These are phyloP conservation scores for Peromyscus aztecus DNA, from an alignment of 2,797 vertebrate species.

Conservation along the genomic window DNA sequence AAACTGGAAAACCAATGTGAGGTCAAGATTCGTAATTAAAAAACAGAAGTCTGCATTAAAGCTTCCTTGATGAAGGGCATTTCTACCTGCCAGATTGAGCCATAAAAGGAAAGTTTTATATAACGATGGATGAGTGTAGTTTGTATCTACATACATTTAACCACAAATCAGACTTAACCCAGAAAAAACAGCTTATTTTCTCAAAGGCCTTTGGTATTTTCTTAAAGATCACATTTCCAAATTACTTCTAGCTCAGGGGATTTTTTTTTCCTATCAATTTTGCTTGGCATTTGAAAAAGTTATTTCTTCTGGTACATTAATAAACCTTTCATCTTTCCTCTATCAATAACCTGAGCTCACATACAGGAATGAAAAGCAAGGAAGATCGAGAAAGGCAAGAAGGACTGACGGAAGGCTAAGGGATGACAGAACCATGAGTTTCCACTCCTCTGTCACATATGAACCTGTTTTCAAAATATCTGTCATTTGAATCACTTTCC, in stretches of 20 bases:
- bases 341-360: constrained; percentile 36
- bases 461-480: constrained; percentile 30
- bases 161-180: constrained; percentile 20
- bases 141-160: constrained; percentile 9
- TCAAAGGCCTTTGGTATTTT: constrained; percentile 63
- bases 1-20: constrained; percentile 46
- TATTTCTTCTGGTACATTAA: constrained; percentile 61
- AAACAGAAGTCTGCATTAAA: background rate
- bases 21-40: constrained; percentile 27
- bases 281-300: constrained; percentile 63
- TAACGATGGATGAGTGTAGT: background rate
- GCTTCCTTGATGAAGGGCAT: background rate
- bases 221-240: constrained; percentile 72
- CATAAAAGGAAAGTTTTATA: background rate
- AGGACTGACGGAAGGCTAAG: background rate
- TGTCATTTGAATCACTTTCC: background rate
- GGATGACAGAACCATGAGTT: background rate
- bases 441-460: constrained; percentile 8
- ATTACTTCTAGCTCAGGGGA: background rate
- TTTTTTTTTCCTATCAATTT: constrained; percentile 13
- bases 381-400: constrained; percentile 35
- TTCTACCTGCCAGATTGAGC: background rate
- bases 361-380: constrained; percentile 8
- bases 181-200: constrained; percentile 58
- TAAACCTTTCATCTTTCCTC: constrained; percentile 59